Conservation (phyloP, 2,113 vertebrate genomes). For the Sturnira hondurensis region DNA sequence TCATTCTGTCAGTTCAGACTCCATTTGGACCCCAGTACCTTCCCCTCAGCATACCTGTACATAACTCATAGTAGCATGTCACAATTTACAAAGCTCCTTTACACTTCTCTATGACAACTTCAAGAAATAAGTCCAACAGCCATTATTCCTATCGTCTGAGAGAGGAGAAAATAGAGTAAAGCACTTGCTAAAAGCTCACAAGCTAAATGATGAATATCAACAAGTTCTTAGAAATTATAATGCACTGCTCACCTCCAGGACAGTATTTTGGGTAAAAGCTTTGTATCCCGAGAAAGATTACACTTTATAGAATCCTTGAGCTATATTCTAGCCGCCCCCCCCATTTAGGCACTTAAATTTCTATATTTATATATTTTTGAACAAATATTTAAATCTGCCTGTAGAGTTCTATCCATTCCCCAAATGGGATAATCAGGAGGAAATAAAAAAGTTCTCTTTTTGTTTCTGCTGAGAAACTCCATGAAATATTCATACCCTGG, state of each 20-base stretch:
- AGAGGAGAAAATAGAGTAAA: neutral
- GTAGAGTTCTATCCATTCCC: neutral
- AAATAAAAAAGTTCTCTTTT: slow-evolving; percentile 19
- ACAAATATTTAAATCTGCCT: neutral
- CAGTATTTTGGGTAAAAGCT: neutral
- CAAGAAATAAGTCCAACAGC: neutral
- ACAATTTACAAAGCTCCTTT: neutral
- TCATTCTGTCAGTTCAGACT: neutral
- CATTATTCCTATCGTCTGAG: neutral
- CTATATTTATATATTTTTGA: neutral
- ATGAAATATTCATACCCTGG: slow-evolving; percentile 38
- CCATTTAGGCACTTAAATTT: neutral
- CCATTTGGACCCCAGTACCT: neutral
- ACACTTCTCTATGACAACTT: neutral
- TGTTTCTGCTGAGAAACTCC: slow-evolving; percentile 17
- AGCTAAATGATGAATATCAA: neutral
- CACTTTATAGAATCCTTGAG: neutral
- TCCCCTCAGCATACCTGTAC: neutral
- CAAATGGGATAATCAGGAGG: neutral
- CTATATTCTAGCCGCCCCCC: neutral
- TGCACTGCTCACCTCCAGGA: neutral
- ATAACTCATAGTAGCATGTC: neutral
- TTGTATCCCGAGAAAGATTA: neutral
- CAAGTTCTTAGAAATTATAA: neutral
- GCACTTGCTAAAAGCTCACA: neutral